Conservation (phyloP, 2,113 vertebrate genomes). For the Ptilorrhoa leucosticta region DNA sequence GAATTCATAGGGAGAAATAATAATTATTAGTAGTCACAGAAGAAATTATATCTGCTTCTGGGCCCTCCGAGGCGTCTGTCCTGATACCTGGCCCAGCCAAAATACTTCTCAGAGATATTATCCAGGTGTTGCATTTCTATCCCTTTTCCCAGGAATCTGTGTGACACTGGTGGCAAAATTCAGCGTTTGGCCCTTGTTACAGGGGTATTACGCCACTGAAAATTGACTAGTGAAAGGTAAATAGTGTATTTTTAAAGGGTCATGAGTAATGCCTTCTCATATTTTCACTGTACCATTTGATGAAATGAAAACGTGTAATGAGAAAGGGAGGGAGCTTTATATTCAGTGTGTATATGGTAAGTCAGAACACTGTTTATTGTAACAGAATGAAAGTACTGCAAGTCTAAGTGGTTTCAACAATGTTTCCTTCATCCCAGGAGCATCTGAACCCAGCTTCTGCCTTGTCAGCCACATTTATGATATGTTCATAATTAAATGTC, state of each 20-base stretch:
- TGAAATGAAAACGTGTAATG: background rate
- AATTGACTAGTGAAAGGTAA: background rate
- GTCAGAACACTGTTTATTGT: conserved; percentile 36
- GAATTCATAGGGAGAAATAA: background rate
- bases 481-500: conserved; percentile 85
- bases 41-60: background rate
- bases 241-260: background rate
- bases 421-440: conserved; percentile 66
- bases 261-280: background rate
- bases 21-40: background rate
- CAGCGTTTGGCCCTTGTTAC: background rate
- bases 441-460: conserved; percentile 73
- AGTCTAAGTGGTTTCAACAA: conserved; percentile 64
- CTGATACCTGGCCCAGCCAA: background rate
- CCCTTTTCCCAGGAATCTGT: background rate
- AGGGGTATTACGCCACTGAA: background rate
- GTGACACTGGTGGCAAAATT: background rate
- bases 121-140: background rate
- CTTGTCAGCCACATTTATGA: conserved; percentile 85
- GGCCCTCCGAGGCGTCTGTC: background rate
- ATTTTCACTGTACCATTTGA: background rate
- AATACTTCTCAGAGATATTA: background rate
- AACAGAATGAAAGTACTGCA: conserved; percentile 45
- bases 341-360: background rate
- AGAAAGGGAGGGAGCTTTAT: background rate